These are phyloP conservation scores for Philotrypesis tridentata DNA, from an alignment of 1,140 invertebrate species.

Conservation along the genomic window DNA sequence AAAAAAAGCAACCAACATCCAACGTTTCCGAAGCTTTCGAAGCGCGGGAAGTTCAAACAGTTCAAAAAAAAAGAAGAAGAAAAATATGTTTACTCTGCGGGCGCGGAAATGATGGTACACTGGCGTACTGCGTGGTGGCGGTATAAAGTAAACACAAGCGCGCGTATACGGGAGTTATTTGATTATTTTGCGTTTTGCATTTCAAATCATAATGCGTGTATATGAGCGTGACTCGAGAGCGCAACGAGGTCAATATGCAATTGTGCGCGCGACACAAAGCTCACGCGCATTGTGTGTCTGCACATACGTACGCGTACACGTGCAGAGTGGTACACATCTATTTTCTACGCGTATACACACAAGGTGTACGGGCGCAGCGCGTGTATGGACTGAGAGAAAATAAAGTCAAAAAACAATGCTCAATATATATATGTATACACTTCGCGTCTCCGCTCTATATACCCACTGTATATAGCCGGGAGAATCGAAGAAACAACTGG, in stretches of 20 bases:
- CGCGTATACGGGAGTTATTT: conserved; percentile 12
- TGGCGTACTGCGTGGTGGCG: too few species aligned
- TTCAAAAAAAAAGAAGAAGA: background rate
- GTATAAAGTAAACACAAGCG: background rate
- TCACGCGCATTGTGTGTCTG: too few species aligned
- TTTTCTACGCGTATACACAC: too few species aligned
- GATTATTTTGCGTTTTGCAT: conserved; percentile 41
- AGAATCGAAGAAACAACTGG: background rate
- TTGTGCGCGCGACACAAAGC: background rate
- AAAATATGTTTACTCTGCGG: background rate
- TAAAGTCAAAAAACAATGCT: background rate
- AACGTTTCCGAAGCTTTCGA: too few species aligned
- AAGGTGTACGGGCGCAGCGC: too few species aligned
- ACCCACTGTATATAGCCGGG: background rate
- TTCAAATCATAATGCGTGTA: conserved; percentile 29
- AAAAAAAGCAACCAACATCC: too few species aligned
- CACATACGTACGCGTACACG: background rate
- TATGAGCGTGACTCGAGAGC: conserved; percentile 21
- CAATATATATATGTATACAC: too few species aligned
- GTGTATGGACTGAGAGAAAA: background rate
- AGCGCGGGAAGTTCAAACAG: background rate
- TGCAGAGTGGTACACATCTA: too few species aligned
- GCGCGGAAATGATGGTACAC: too few species aligned
- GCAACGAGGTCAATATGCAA: conserved; percentile 15
- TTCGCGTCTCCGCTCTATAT: too few species aligned